These are phyloP conservation scores for Caenorhabditis latens DNA, from an alignment of 1,140 invertebrate genomes.

Conservation along the genomic window DNA sequence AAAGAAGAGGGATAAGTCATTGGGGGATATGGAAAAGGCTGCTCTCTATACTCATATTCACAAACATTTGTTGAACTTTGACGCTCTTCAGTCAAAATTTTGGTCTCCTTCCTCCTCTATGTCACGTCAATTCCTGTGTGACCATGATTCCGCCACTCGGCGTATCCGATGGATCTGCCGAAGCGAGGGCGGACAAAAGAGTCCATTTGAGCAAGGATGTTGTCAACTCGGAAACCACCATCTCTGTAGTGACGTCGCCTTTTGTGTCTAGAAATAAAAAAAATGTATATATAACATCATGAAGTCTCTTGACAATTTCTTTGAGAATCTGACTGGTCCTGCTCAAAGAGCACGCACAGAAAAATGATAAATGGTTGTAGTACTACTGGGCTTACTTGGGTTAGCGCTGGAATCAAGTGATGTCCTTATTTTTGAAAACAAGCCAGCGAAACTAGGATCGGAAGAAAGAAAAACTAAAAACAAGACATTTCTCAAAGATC, in stretches of 20 bases:
- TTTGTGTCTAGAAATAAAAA: conserved; percentile 55
- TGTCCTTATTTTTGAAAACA: not conserved
- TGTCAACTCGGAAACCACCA: conserved; percentile 56
- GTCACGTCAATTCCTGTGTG: conserved; percentile 46
- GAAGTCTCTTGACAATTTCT: conserved; percentile 51
- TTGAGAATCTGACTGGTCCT: not conserved
- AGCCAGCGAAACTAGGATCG: not conserved
- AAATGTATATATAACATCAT: conserved; percentile 34
- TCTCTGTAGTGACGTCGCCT: conserved; percentile 59
- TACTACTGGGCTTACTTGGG: not conserved
- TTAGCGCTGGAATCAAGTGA: not conserved
- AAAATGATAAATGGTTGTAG: conserved; percentile 38
- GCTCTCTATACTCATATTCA: conserved; percentile 30
- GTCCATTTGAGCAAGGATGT: conserved; percentile 63
- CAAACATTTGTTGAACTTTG: conserved; percentile 50
- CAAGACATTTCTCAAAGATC: too few species aligned
- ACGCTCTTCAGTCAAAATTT: conserved; percentile 35
- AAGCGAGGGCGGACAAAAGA: conserved; percentile 62
- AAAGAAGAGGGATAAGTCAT: conserved; percentile 53
- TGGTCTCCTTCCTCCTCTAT: conserved; percentile 9
- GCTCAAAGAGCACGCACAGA: conserved; percentile 24
- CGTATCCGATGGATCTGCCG: conserved; percentile 39
- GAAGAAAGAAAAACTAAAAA: not conserved
- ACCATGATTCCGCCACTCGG: conserved; percentile 41
- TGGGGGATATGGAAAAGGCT: conserved; percentile 38